Evolutionary conservation across 2,888 invertebrate species (phyloP).

Genomic region (Thyatira batis): DNA sequence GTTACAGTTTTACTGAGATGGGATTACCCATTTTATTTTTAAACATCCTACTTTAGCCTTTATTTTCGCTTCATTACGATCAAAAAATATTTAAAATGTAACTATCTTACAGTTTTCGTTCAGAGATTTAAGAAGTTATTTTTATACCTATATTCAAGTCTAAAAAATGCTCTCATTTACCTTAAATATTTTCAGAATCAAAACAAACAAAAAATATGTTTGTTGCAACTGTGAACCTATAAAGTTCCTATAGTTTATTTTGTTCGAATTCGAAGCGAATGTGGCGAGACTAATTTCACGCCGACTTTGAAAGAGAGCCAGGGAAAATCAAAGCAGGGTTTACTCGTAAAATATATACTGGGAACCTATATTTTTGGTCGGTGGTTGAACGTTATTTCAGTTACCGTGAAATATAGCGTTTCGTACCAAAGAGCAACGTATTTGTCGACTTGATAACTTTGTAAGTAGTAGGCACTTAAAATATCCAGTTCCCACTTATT

Average conservation of each 20-base stretch:
- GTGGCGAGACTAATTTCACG: slow-evolving; percentile 53
- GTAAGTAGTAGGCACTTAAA: background rate
- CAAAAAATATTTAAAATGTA: too few relatives aligned
- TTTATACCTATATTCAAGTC: too few relatives aligned
- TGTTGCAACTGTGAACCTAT: background rate
- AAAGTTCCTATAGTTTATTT: slow-evolving; percentile 33
- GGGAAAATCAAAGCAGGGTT: slow-evolving; percentile 46
- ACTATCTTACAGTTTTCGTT: too few relatives aligned
- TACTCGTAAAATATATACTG: slow-evolving; percentile 30
- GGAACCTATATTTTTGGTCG: slow-evolving; percentile 28
- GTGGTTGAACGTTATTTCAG: slow-evolving; percentile 24
- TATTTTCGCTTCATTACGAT: too few relatives aligned
- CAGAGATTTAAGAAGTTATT: too few relatives aligned
- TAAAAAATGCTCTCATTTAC: too few relatives aligned
- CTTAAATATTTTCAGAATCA: background rate
- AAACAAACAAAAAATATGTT: background rate
- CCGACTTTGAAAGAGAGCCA: slow-evolving; percentile 48
- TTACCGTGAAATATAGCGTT: slow-evolving; percentile 23
- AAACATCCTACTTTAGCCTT: too few relatives aligned
- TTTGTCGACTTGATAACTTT: slow-evolving; percentile 21
- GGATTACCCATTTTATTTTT: background rate
- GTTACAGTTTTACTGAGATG: background rate
- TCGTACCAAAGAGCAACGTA: slow-evolving; percentile 16
- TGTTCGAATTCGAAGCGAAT: slow-evolving; percentile 36
- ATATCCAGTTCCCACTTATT: background rate